Base-by-base conservation (phyloP, 2,113 vertebrate species). In the Gallinago media region DNA sequence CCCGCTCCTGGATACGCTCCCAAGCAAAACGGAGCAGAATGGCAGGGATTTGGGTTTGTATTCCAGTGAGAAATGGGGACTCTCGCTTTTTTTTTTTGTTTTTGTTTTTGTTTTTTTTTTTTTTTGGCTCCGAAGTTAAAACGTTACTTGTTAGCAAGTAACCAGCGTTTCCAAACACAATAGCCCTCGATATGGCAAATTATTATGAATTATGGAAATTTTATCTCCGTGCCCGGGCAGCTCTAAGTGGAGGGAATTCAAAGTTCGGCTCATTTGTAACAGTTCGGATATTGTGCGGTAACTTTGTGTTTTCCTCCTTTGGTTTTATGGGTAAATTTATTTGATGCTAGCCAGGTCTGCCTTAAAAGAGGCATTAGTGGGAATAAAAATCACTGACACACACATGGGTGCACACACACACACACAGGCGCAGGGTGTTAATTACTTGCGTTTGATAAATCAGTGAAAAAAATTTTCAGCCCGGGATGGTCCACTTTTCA, bases 311-410 rank as follows among this genome's bases (percentile, higher is more conserved):
- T 75, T 76, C 52, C 22, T 70, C 4, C 40, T 70, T 87, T 40
- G 71, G 80, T 83, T 96, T 84, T 63, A 70, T 73, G 68, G 38
- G 49, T 32, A 21, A 44, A 76, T 95, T 74, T 77, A n/a, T 74
- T 92, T 94, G 74, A 52, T 55, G 38, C 4, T 82, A 46, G n/a
- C 67, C 27, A 8, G 81, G 23, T 75, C 92, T 54, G 68, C 36
- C 36, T 58, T 63, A 18, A 25, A 75, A 58, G 74, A 65, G 46
- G 84, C 49, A 65, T 77, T 54, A 22, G 34, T 34, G 73, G 63
- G 95, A 92, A 68, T 88, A 70, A 88, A 93, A 92, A 94, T 92
- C 91, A 95, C 88, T 23, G 38, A 44, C 47, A 84, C 31, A 9
- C 34, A 13, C 56, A 22, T 1, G 22, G 49, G 34, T 1, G 22